Base-by-base conservation (phyloP, 2,797 vertebrate genomes). In the Syndactyla subalaris region DNA sequence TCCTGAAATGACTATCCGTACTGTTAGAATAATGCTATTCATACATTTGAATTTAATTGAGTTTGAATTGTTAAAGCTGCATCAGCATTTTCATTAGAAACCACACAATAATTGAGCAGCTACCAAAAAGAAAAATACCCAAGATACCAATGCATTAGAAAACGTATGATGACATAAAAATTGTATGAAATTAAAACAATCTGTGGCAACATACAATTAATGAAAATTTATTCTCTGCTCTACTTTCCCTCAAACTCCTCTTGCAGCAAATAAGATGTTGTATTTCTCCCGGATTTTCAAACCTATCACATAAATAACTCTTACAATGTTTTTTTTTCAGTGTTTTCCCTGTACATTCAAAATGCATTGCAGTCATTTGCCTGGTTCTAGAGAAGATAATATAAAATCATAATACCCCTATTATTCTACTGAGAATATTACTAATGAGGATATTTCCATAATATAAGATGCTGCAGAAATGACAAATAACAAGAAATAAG, bases 361-460 rank as follows among this genome's bases (percentile, higher is more conserved):
- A 95, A 94, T 73, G 52, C 32, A 61, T 16, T 85, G 39, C 30
- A 81, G 78, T 70, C 24, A 51, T 94, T 92, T 95, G 19, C 62
- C 72, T 89, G n/a, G 29, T 75, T 91, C 88, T 88, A 65, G 68
- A 78, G 87, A 80, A 88, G 41, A 68, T 88, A 70, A 52, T 13
- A 93, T 70, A 87, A 93, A 94, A 86, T 82, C 26, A 17, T 74
- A 92, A 90, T 89, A 52, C 6, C 52, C 36, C 23, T 34, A 89
- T 96, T 91, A 88, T 84, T 95, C 66, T 19, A 16, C 41, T 32
- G 54, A 82, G 54, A 75, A 65, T 52, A 41, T 57, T 80, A 78
- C 34, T 82, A 91, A 85, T 82, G 87, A 80, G 58, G 54, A 29
- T 79, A 89, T 83, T 83, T 73, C 71, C 57, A 29, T 76, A 87